phyloP scores from a whole-genome alignment of 2,113 vertebrate species.

The Anhinga anhinga region DNA sequence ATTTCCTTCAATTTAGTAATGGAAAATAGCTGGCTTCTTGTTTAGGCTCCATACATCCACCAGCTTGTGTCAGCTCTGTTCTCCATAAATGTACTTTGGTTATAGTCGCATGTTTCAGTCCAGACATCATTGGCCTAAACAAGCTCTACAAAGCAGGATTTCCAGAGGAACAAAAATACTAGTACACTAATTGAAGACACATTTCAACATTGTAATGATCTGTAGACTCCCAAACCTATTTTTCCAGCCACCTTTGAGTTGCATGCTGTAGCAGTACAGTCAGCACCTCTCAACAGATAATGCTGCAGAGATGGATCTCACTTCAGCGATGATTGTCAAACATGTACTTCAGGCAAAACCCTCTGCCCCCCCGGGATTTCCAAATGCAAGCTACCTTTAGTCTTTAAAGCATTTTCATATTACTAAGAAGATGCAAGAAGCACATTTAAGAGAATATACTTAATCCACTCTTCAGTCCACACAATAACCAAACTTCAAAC shows the following conservation, averaged over 20 bases:
- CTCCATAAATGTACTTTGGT: conserved; percentile 22
- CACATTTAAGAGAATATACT: background rate
- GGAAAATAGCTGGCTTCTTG: conserved; percentile 12
- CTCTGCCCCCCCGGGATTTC: background rate
- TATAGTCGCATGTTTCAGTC: conserved; percentile 42
- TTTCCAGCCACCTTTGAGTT: conserved; percentile 79
- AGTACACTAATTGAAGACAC: conserved; percentile 44
- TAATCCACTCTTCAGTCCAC: background rate
- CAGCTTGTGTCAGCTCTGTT: conserved; percentile 18
- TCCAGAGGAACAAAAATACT: conserved; percentile 32
- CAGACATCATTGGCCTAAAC: conserved; percentile 63
- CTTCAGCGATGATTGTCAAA: conserved; percentile 31
- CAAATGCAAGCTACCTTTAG: background rate
- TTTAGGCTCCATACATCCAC: background rate
- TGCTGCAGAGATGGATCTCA: conserved; percentile 89
- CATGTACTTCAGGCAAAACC: background rate
- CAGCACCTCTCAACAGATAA: conserved; percentile 92
- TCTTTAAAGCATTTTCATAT: background rate
- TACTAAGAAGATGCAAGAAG: background rate
- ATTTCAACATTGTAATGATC: conserved; percentile 76
- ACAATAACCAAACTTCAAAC: background rate
- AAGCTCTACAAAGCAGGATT: conserved; percentile 35
- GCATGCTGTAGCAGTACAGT: conserved; percentile 85
- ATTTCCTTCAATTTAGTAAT: conserved; percentile 19
- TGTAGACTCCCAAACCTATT: conserved; percentile 82